A percentile compares a stretch with the other conserved stretches of the same genome.
Evolutionary conservation across 2,797 vertebrate species (phyloP).

Genomic region (Neosalanx taihuensis): DNA sequence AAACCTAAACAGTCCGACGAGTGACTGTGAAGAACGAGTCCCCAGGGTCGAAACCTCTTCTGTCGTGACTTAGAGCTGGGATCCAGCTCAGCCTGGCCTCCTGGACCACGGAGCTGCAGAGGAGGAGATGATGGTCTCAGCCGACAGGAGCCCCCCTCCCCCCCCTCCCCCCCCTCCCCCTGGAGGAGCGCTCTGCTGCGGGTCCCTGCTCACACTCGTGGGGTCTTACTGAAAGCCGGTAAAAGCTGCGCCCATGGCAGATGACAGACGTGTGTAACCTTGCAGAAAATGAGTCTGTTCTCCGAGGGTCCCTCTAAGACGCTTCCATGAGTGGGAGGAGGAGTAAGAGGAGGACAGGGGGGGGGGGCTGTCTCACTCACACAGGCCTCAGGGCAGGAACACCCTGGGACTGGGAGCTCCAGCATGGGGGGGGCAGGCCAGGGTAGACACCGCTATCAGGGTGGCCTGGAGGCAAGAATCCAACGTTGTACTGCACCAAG

Average conservation of each 20-base stretch:
- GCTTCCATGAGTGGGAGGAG: conserved; percentile 54
- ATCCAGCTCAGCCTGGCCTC: conserved; percentile 41
- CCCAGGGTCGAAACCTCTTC: not conserved
- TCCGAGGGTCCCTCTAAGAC: conserved; percentile 54
- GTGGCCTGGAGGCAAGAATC: too few relatives aligned
- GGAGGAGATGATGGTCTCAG: conserved; percentile 36
- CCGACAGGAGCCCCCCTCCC: too few relatives aligned
- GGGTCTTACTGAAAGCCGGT: conserved; percentile 68
- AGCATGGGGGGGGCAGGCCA: conserved; percentile 41
- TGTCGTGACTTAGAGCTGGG: conserved; percentile 45
- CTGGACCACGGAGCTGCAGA: conserved; percentile 30
- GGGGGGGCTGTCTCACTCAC: conserved; percentile 54
- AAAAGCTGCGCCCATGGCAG: conserved; percentile 62
- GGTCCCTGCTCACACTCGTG: conserved; percentile 60
- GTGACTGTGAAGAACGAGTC: not conserved
- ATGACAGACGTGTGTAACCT: conserved; percentile 78
- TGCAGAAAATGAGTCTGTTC: conserved; percentile 75
- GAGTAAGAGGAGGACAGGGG: too few relatives aligned
- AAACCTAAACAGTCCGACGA: not conserved
- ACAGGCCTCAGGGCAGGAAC: too few relatives aligned
- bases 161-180: conserved; percentile 3
- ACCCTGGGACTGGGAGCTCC: conserved; percentile 44
- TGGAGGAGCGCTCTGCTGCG: conserved; percentile 60
- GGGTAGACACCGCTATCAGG: conserved; percentile 26
- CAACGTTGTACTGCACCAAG: too few relatives aligned